These are phyloP conservation scores for Macrochelys suwanniensis DNA, from an alignment of 2,797 vertebrate species.

Conservation along the genomic window DNA sequence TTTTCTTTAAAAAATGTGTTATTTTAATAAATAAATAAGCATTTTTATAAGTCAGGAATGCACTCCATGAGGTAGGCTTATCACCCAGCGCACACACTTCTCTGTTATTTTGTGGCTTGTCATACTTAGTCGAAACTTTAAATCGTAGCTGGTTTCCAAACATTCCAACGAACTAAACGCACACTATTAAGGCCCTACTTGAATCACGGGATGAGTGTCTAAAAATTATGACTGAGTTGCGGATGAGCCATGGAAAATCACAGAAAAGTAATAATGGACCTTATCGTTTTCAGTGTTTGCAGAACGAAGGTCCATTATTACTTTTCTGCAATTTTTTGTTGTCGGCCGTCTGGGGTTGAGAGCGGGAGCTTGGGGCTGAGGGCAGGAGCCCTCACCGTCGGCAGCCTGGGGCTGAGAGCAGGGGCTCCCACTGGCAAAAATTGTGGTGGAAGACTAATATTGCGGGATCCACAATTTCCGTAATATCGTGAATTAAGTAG, in stretches of 20 bases:
- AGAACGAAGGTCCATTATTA: too few relatives aligned
- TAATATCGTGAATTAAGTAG: too few relatives aligned
- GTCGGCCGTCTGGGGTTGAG: too few relatives aligned
- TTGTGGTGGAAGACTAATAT: too few relatives aligned
- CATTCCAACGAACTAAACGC: neutral
- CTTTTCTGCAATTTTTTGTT: too few relatives aligned
- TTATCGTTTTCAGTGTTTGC: neutral
- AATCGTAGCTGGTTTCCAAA: neutral
- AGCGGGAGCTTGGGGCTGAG: too few relatives aligned
- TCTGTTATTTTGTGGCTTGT: neutral
- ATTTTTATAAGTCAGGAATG: neutral
- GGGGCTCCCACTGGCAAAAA: too few relatives aligned
- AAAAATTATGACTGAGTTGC: neutral
- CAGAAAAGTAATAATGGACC: neutral
- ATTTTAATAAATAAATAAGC: neutral
- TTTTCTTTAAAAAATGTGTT: neutral
- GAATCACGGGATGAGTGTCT: neutral
- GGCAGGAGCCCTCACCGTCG: too few relatives aligned
- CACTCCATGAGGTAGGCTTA: neutral
- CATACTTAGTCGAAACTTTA: neutral
- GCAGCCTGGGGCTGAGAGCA: too few relatives aligned
- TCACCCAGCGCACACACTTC: fast-evolving
- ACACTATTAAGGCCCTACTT: neutral
- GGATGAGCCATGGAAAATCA: neutral
- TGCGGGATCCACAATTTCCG: too few relatives aligned